Evolutionary conservation across 2,113 vertebrate species (phyloP), one percentile per base, ranked within the genome.

Genomic region (Pithys albifrons): DNA sequence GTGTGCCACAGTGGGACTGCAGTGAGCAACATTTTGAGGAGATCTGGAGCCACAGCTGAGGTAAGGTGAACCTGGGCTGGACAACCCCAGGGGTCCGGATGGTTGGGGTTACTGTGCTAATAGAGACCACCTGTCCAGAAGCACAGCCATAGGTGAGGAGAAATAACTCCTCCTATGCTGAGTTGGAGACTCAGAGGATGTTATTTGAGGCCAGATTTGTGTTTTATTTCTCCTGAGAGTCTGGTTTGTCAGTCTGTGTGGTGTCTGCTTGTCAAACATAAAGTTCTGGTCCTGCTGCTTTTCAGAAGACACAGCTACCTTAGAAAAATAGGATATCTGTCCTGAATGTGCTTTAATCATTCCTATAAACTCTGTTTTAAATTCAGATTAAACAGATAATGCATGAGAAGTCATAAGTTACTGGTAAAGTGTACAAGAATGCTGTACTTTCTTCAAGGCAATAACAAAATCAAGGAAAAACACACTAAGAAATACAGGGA

Each of bases 21-120:
- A 22, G 37, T 3, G 24, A 11, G 14, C 27, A 52, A 27, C 1
- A 1, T 2, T 2, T 0, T 0, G 0, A 33, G 27, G 37, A 43
- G 4, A 37, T 8, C 23, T 10, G 39, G 6, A 29, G 7, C 23
- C 72, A 29, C 0, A 6, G 7, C 12, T 89, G 73, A 74, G 35
- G 17, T 15, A 1, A 13, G 13, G 12, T 22, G 39, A 22, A 29
- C 17, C 28, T 19, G 55, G 27, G 22, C 12, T 55, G 71, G 35
- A 54, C 70, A 66, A 1, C 14, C 35, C 35, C 12, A 3, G 25
- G 27, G 58, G 6, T 24, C 55, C 23, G 62, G 23, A 31, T 0
- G 2, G 19, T 3, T 90, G 18, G 22, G 24, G 39, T 23, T 14
- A 0, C 20, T 39, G 2, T 35, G 29, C 52, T 71, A 5, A 8